These are phyloP conservation scores for Acrobasis consociella DNA, from an alignment of 2,888 invertebrate genomes.

Conservation along the genomic window DNA sequence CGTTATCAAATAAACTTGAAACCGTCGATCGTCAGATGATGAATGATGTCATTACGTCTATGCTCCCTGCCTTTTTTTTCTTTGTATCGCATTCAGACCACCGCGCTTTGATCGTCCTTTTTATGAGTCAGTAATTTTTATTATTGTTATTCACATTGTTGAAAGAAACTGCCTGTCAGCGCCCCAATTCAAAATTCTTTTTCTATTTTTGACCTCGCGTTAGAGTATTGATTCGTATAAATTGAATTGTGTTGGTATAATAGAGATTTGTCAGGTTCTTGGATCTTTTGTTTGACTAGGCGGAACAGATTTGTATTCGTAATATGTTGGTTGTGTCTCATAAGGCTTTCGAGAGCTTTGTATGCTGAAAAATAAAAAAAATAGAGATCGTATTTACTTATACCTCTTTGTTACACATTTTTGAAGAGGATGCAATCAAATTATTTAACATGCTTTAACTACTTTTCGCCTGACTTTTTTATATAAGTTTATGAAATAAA, in stretches of 20 bases:
- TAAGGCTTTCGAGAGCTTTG: background rate
- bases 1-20: background rate
- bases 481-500: too few species aligned
- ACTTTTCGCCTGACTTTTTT: too few species aligned
- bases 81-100: conserved; percentile 53
- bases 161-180: conserved; percentile 43
- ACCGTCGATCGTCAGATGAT: conserved; percentile 44
- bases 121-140: conserved; percentile 59
- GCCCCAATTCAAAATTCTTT: conserved; percentile 40
- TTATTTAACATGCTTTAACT: too few species aligned
- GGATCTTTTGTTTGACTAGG: background rate
- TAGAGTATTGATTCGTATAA: conserved; percentile 8
- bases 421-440: too few species aligned
- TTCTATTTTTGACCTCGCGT: conserved; percentile 6
- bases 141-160: conserved; percentile 49
- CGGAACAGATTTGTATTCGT: background rate
- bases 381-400: background rate
- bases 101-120: conserved; percentile 56
- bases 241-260: conserved; percentile 5
- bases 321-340: background rate
- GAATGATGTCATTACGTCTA: conserved; percentile 51
- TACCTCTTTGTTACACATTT: too few species aligned
- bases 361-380: background rate
- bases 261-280: conserved; percentile 4
- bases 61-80: conserved; percentile 47